Percentiles rank a stretch among this genome's conserved stretches.
Conservation (phyloP, 2,888 invertebrate genomes). For the Coleophora deauratella region DNA sequence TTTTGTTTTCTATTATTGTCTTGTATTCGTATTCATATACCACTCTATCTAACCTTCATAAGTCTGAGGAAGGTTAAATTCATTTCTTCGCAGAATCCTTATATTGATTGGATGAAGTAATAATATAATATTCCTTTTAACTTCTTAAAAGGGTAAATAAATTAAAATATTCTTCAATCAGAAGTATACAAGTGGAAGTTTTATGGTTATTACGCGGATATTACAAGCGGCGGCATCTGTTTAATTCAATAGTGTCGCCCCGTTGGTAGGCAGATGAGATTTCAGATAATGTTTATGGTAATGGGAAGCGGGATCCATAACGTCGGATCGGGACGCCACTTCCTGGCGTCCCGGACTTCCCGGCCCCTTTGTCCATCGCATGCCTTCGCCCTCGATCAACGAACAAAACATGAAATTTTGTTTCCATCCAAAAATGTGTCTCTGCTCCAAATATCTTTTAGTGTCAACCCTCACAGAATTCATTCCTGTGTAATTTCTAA, state of each 20-base stretch:
- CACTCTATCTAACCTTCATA: too few species aligned
- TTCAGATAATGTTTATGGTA: conserved; percentile 45
- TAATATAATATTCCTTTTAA: too few species aligned
- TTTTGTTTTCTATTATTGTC: too few species aligned
- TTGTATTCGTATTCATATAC: too few species aligned
- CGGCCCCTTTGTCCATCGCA: conserved; percentile 5
- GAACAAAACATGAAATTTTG: conserved; percentile 31
- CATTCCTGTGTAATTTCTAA: too few species aligned
- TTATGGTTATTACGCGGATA: conserved; percentile 21
- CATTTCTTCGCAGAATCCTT: too few species aligned
- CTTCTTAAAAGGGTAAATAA: too few species aligned
- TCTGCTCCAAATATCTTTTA: conserved; percentile 19
- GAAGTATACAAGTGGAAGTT: conserved; percentile 26
- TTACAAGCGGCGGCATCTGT: conserved; percentile 32
- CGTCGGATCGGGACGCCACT: conserved; percentile 12
- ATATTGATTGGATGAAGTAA: too few species aligned
- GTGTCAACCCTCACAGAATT: too few species aligned
- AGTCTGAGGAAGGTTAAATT: too few species aligned
- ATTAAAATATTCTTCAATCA: too few species aligned
- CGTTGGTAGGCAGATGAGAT: conserved; percentile 32
- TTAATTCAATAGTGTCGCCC: conserved; percentile 30
- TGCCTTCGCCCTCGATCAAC: conserved; percentile 19
- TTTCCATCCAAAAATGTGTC: conserved; percentile 48
- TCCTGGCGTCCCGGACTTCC: conserved; percentile 18
- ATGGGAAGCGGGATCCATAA: conserved; percentile 15